Percentiles rank a stretch among this genome's conserved stretches.
phyloP scores from a whole-genome alignment of 2,888 invertebrate species.

The Drosophila picticornis region DNA sequence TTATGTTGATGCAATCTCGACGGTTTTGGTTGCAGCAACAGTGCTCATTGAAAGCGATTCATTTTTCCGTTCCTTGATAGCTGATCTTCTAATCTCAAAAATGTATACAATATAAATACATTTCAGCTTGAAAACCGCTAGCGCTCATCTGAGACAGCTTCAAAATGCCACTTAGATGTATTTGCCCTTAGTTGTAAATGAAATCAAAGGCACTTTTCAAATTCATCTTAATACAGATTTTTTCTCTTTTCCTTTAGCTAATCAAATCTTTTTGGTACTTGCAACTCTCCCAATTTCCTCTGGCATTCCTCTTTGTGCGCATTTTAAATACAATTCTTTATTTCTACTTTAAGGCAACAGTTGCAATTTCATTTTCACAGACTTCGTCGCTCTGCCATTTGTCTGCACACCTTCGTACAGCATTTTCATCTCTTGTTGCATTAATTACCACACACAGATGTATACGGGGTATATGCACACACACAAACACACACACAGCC shows the following conservation, averaged over 20 bases:
- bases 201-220: background rate
- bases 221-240: background rate
- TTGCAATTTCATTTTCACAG: constrained; percentile 23
- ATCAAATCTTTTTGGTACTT: background rate
- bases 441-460: constrained; percentile 69
- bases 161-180: background rate
- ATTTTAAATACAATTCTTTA: constrained; percentile 17
- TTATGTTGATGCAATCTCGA: background rate
- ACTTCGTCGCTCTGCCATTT: constrained; percentile 15
- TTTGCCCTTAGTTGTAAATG: background rate
- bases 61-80: background rate
- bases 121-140: background rate
- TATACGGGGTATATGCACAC: background rate
- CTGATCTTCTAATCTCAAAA: background rate
- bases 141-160: background rate
- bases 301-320: constrained; percentile 22
- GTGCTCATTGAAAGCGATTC: background rate
- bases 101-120: background rate
- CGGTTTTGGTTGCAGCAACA: background rate
- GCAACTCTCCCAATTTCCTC: constrained; percentile 18
- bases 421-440: constrained; percentile 69
- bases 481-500: background rate
- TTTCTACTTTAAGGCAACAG: constrained; percentile 14
- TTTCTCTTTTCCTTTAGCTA: background rate
- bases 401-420: constrained; percentile 35